Percentiles rank a stretch among this genome's conserved stretches.
phyloP scores from a whole-genome alignment of 2,888 invertebrate species.

The Mythimna lalbum region DNA sequence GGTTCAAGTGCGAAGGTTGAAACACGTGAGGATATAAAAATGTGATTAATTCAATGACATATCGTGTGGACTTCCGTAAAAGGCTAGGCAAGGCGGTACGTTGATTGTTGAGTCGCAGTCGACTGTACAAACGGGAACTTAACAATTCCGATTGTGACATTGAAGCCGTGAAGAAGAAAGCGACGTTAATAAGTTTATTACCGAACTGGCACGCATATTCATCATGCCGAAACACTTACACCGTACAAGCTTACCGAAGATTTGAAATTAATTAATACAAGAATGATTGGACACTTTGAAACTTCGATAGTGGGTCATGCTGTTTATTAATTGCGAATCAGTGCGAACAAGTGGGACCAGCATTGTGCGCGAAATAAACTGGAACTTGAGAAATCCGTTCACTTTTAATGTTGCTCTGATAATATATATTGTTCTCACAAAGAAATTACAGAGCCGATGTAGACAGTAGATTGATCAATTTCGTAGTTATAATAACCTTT shows the following conservation, averaged over 20 bases:
- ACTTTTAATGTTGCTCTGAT: slow-evolving; percentile 80
- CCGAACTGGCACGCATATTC: slow-evolving; percentile 75
- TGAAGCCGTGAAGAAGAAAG: slow-evolving; percentile 79
- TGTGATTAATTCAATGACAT: slow-evolving; percentile 75
- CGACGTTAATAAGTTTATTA: slow-evolving; percentile 78
- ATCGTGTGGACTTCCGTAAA: slow-evolving; percentile 71
- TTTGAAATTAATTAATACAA: slow-evolving; percentile 84
- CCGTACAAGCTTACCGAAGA: slow-evolving; percentile 74
- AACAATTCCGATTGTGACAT: slow-evolving; percentile 71
- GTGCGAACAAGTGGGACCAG: slow-evolving; percentile 83
- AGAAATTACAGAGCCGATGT: slow-evolving; percentile 48
- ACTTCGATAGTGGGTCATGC: slow-evolving; percentile 84
- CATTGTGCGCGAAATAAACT: slow-evolving; percentile 85
- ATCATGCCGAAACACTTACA: slow-evolving; percentile 73
- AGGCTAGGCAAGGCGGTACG: slow-evolving; percentile 64
- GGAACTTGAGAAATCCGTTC: slow-evolving; percentile 86
- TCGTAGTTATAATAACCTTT: slow-evolving; percentile 37
- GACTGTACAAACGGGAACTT: slow-evolving; percentile 63
- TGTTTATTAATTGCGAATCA: slow-evolving; percentile 88
- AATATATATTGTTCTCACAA: slow-evolving; percentile 61
- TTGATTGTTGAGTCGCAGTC: slow-evolving; percentile 48
- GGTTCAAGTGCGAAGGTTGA: slow-evolving; percentile 60
- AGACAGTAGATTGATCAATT: slow-evolving; percentile 57
- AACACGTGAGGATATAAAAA: slow-evolving; percentile 64
- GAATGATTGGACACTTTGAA: slow-evolving; percentile 83